A percentile compares a stretch with the other conserved stretches of the same genome.
Conservation (phyloP, 2,888 invertebrate genomes). For the Lymantria monacha region DNA sequence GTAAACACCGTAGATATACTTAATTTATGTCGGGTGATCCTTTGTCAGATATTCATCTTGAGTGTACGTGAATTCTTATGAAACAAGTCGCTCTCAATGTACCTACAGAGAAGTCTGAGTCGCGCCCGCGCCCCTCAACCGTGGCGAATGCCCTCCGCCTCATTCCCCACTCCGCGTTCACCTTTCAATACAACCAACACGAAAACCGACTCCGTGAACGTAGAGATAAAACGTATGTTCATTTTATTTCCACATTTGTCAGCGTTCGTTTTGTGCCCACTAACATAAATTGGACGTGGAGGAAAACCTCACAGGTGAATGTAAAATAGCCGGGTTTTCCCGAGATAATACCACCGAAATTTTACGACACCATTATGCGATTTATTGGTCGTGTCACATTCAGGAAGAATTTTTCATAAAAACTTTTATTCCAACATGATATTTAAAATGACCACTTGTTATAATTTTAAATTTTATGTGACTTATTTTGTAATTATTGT, state of each 20-base stretch:
- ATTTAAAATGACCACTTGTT: constrained; percentile 4
- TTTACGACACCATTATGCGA: constrained; percentile 80
- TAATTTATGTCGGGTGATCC: constrained; percentile 22
- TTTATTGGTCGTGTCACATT: constrained; percentile 78
- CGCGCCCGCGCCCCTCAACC: constrained; percentile 23
- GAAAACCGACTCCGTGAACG: constrained; percentile 70
- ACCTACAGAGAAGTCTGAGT: constrained; percentile 39
- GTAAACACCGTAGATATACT: no score
- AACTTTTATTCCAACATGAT: constrained; percentile 19
- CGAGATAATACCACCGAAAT: constrained; percentile 79
- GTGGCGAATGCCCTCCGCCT: constrained; percentile 17
- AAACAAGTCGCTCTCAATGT: constrained; percentile 40
- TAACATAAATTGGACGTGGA: constrained; percentile 81
- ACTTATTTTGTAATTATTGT: no score
- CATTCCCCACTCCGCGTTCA: constrained; percentile 25
- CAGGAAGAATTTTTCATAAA: constrained; percentile 63
- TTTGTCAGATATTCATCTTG: constrained; percentile 49
- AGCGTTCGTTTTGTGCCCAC: constrained; percentile 82
- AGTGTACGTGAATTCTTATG: constrained; percentile 51
- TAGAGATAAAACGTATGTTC: constrained; percentile 80
- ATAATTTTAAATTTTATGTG: neutral
- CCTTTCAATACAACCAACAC: constrained; percentile 42
- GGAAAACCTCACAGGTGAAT: constrained; percentile 81
- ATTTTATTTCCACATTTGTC: constrained; percentile 82
- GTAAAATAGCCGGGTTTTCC: constrained; percentile 80